Conservation (phyloP, 2,797 vertebrate genomes). For the Neopelma chrysocephalum region DNA sequence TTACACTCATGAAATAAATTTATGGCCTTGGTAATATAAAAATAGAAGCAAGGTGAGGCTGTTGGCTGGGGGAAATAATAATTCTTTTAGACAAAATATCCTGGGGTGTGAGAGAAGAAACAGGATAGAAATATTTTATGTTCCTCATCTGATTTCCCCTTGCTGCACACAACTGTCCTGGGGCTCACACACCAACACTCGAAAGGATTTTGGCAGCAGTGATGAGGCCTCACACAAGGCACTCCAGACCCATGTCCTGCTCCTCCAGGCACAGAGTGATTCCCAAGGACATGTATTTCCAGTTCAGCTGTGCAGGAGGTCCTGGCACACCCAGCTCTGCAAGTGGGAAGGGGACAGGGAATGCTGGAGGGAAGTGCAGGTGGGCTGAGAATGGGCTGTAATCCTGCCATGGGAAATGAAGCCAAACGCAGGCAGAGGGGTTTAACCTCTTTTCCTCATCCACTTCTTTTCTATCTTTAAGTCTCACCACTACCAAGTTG, state of each 20-base stretch:
- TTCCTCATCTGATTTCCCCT: not conserved
- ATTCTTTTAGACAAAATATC: not conserved
- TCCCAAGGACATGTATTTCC: not conserved
- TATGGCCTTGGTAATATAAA: not conserved
- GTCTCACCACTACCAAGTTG: not conserved
- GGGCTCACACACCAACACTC: too few species aligned
- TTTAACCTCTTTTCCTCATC: not conserved
- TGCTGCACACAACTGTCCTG: not conserved
- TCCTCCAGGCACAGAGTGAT: not conserved
- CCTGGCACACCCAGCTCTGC: not conserved
- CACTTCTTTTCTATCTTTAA: not conserved
- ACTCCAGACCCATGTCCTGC: not conserved
- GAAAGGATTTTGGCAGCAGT: not conserved
- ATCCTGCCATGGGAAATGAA: not conserved
- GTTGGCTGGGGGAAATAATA: not conserved
- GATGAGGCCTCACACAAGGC: not conserved
- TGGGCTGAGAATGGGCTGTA: not conserved
- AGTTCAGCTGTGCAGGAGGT: not conserved
- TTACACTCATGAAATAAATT: not conserved
- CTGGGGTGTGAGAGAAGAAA: not conserved
- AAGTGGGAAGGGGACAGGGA: not conserved
- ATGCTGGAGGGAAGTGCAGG: not conserved
- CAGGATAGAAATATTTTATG: rapidly evolving
- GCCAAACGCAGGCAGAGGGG: not conserved
- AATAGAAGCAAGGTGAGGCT: not conserved